phyloP scores from a whole-genome alignment of 2,113 vertebrate genomes.

The Baryphthengus martii region DNA sequence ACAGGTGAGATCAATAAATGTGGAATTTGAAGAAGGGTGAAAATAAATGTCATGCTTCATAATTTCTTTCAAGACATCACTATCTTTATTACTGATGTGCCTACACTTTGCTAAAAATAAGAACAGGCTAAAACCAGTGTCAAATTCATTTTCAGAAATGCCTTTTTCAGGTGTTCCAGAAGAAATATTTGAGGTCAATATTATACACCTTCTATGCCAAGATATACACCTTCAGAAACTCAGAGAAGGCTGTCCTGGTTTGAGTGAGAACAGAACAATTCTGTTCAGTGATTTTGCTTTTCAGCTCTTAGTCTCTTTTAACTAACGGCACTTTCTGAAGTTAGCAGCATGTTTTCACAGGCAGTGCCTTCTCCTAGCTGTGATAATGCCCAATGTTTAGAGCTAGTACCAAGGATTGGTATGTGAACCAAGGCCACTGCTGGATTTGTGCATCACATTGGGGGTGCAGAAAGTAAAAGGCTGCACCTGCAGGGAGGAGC shows the following conservation, averaged over 20 bases:
- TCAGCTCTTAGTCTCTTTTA: too few species aligned
- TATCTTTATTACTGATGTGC: conserved; percentile 33
- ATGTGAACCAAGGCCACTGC: too few species aligned
- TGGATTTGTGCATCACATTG: too few species aligned
- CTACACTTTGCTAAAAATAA: conserved; percentile 46
- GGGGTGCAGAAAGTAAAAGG: too few species aligned
- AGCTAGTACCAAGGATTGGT: too few species aligned
- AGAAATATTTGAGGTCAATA: neutral
- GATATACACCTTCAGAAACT: neutral
- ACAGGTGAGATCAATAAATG: conserved; percentile 55
- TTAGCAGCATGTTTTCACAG: too few species aligned
- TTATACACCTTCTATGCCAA: neutral
- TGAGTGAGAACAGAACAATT: too few species aligned
- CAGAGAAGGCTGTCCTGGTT: neutral
- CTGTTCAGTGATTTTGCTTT: too few species aligned
- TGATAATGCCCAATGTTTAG: too few species aligned
- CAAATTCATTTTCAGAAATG: conserved; percentile 37
- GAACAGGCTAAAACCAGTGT: conserved; percentile 20
- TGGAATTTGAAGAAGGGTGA: conserved; percentile 36
- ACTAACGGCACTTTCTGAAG: too few species aligned
- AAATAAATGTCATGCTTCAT: conserved; percentile 51
- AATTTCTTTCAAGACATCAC: conserved; percentile 2
- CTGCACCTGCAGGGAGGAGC: too few species aligned
- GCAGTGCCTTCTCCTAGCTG: too few species aligned
- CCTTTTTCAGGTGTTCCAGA: conserved; percentile 9